Evolutionary conservation across 1,140 invertebrate species (phyloP), one percentile per base, ranked within the genome.

Genomic region (Ephestia elutella): DNA sequence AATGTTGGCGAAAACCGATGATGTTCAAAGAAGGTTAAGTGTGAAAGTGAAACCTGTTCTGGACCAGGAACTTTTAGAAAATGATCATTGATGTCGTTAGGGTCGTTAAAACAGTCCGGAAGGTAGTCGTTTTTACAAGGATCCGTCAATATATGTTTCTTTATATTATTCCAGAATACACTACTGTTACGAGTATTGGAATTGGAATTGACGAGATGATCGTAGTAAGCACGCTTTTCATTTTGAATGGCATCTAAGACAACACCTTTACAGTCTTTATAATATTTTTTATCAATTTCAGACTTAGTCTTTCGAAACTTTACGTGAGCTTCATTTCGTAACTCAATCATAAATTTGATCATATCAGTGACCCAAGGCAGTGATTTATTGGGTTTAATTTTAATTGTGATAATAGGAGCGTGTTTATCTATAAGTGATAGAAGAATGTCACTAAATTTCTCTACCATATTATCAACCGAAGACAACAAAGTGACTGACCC

Each of bases 191-290:
- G 32, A 9, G 38, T 25, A 20, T 59, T 58, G 17, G 44, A 56
- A 17, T 59, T 57, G 20, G 38, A 56, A 28, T 50, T 59, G 28
- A 62, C 51, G 21, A 56, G 32, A 48, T 53, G 11, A 28, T 56
- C 55, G 32, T 65, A 65, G 54, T 60, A 68, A 20, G 65, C 65
- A 0, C 20, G 11, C 38, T 58, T 63, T 63, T 63, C 61, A 30
- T 0, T 7, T 21, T 0, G 61, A 59, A 19, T 61, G 15, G 10
- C 18, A 28, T 59, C 61, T 63, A 54, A 68, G 49, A n/a, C n/a
- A n/a, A n/a, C n/a, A n/a, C n/a, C n/a, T n/a, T n/a, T n/a, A n/a
- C n/a, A n/a, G n/a, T 28, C 5, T 44, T 68, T 63, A 19, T 67
- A 68, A 35, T 63, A 64, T 15, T 30, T 5, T 38, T 57, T 59